A percentile compares a stretch with the other conserved stretches of the same genome.
phyloP scores from a whole-genome alignment of 2,888 invertebrate species.

The Tiliacea aurago region DNA sequence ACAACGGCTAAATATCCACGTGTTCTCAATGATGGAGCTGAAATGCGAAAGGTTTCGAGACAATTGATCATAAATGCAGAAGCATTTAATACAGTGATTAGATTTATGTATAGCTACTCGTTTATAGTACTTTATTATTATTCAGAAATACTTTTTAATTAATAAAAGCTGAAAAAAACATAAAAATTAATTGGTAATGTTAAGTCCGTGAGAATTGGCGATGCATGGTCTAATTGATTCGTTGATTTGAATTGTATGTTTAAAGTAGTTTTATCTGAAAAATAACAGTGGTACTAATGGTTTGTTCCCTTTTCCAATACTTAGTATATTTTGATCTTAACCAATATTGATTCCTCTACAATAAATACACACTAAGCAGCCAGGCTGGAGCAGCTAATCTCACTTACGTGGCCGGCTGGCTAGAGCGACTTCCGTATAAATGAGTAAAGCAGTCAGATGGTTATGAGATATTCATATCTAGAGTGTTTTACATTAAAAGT shows the following conservation, averaged over 20 bases:
- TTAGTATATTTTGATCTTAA: slow-evolving; percentile 58
- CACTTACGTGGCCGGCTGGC: slow-evolving; percentile 17
- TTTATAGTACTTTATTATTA: slow-evolving; percentile 72
- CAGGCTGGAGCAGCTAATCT: slow-evolving; percentile 29
- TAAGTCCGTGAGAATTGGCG: slow-evolving; percentile 72
- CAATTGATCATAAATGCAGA: slow-evolving; percentile 62
- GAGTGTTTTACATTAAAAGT: slow-evolving; percentile 63
- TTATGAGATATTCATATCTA: slow-evolving; percentile 59
- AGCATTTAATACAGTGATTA: slow-evolving; percentile 71
- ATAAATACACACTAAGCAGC: slow-evolving; percentile 23
- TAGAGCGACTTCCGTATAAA: slow-evolving; percentile 30
- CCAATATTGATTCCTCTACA: slow-evolving; percentile 51
- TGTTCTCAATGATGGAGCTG: slow-evolving; percentile 37
- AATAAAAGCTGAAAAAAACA: slow-evolving; percentile 70
- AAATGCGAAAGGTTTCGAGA: slow-evolving; percentile 35
- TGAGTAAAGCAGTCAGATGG: slow-evolving; percentile 52
- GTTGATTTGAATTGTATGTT: slow-evolving; percentile 63
- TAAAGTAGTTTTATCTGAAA: slow-evolving; percentile 60
- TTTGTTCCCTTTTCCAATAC: slow-evolving; percentile 56
- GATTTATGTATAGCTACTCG: slow-evolving; percentile 65
- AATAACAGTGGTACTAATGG: slow-evolving; percentile 64
- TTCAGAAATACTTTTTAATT: slow-evolving; percentile 68
- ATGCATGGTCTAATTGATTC: slow-evolving; percentile 68
- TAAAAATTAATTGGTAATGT: slow-evolving; percentile 71
- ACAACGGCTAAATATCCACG: slow-evolving; percentile 51